phyloP scores from a whole-genome alignment of 2,888 invertebrate species.

The Amphipoea oculea region DNA sequence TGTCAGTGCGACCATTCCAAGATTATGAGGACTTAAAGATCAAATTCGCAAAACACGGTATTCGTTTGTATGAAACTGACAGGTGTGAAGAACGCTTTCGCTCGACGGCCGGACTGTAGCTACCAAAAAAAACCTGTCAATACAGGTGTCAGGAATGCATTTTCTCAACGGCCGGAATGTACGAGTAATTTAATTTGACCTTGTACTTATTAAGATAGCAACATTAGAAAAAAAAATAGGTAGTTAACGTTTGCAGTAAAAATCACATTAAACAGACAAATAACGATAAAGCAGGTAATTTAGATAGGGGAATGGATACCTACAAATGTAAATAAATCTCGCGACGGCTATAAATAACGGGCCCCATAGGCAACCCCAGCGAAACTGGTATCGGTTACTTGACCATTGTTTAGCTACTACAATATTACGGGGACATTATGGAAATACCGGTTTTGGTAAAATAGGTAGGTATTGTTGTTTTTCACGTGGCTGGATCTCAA shows the following conservation, averaged over 20 bases:
- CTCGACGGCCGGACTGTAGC: too few relatives aligned
- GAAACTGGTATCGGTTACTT: slow-evolving; percentile 43
- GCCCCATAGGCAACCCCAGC: slow-evolving; percentile 48
- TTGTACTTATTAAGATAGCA: not conserved
- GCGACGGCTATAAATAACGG: slow-evolving; percentile 77
- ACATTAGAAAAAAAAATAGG: slow-evolving; percentile 50
- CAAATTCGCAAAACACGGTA: not conserved
- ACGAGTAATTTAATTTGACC: not conserved
- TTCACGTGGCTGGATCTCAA: not conserved
- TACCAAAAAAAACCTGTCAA: not conserved
- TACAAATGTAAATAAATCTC: slow-evolving; percentile 82
- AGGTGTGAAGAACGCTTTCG: not conserved
- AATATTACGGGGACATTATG: slow-evolving; percentile 5
- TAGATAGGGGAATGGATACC: slow-evolving; percentile 83
- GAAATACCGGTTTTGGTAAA: not conserved
- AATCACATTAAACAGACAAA: slow-evolving; percentile 82
- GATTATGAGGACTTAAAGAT: not conserved
- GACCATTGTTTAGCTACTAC: slow-evolving; percentile 28
- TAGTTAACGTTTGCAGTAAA: slow-evolving; percentile 77
- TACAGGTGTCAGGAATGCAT: not conserved
- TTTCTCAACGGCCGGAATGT: not conserved
- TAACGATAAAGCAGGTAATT: slow-evolving; percentile 83
- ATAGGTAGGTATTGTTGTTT: not conserved
- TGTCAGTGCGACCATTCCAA: too few relatives aligned
- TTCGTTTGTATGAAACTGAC: not conserved